phyloP scores from a whole-genome alignment of 2,113 vertebrate species.

The Tupaia tana region DNA sequence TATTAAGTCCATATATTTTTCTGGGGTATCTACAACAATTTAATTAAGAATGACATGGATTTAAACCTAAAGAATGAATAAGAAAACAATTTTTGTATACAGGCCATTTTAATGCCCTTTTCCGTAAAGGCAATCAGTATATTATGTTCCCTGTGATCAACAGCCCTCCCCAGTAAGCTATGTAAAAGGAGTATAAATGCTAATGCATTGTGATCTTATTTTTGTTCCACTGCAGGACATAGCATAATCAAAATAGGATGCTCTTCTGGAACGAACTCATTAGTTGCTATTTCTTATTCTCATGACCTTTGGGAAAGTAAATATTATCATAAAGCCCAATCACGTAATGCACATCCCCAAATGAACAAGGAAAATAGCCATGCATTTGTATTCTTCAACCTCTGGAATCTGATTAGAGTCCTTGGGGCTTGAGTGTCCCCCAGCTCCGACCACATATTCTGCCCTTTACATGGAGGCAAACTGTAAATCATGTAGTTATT shows the following conservation, averaged over 20 bases:
- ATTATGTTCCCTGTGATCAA: not conserved
- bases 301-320: slow-evolving; percentile 58
- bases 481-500: slow-evolving; percentile 52
- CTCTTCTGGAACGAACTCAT: not conserved
- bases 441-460: not conserved
- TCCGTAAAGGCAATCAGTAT: not conserved
- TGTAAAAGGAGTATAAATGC: slow-evolving; percentile 24
- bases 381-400: not conserved
- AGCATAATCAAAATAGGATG: slow-evolving; percentile 22
- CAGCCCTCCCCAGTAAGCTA: not conserved
- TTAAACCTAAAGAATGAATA: not conserved
- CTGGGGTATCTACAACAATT: not conserved
- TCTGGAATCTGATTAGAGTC: not conserved
- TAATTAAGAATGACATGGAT: not conserved
- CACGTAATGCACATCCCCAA: not conserved
- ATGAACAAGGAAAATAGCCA: not conserved
- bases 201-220: not conserved
- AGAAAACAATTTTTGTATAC: not conserved
- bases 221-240: not conserved
- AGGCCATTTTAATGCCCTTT: not conserved
- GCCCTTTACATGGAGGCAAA: not conserved
- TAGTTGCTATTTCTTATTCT: slow-evolving; percentile 41
- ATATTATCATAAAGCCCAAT: slow-evolving; percentile 19
- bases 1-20: not conserved
- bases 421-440: not conserved